Evolutionary conservation across 2,888 invertebrate genomes (phyloP).

Genomic region (Drosophila acutilabella): DNA sequence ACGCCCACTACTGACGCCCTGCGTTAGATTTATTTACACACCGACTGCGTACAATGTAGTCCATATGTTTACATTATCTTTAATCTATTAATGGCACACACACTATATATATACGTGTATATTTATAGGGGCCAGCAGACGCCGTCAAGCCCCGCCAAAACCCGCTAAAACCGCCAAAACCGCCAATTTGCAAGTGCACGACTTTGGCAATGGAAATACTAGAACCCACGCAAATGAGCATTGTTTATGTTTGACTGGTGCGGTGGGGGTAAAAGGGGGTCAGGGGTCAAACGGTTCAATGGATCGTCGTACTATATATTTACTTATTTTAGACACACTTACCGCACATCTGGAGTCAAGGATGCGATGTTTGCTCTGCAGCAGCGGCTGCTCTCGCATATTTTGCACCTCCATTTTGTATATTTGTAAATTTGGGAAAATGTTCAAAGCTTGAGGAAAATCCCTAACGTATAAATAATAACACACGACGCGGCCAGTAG

Average conservation of each 20-base stretch:
- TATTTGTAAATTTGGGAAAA: slow-evolving; percentile 36
- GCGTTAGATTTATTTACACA: slow-evolving; percentile 27
- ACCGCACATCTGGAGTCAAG: slow-evolving; percentile 83
- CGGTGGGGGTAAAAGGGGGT: neutral
- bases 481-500: neutral
- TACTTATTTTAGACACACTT: slow-evolving; percentile 63
- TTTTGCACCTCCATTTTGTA: slow-evolving; percentile 82
- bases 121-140: slow-evolving; percentile 46
- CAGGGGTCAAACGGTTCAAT: neutral
- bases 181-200: slow-evolving; percentile 19
- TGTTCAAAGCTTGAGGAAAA: slow-evolving; percentile 43
- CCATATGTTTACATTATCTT: slow-evolving; percentile 49
- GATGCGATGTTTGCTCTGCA: slow-evolving; percentile 76
- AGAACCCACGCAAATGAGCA: slow-evolving; percentile 50
- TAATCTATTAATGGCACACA: slow-evolving; percentile 63
- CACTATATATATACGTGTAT: slow-evolving; percentile 15
- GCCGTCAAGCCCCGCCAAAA: no score
- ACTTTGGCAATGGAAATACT: slow-evolving; percentile 33
- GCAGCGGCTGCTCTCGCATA: slow-evolving; percentile 71
- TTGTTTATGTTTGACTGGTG: slow-evolving; percentile 37
- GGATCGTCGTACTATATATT: slow-evolving; percentile 23
- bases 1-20: slow-evolving; percentile 6
- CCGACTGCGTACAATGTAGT: slow-evolving; percentile 4
- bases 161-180: neutral
- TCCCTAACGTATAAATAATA: slow-evolving; percentile 34